phyloP scores from a whole-genome alignment of 2,888 invertebrate genomes.

The Cotesia congregata region DNA sequence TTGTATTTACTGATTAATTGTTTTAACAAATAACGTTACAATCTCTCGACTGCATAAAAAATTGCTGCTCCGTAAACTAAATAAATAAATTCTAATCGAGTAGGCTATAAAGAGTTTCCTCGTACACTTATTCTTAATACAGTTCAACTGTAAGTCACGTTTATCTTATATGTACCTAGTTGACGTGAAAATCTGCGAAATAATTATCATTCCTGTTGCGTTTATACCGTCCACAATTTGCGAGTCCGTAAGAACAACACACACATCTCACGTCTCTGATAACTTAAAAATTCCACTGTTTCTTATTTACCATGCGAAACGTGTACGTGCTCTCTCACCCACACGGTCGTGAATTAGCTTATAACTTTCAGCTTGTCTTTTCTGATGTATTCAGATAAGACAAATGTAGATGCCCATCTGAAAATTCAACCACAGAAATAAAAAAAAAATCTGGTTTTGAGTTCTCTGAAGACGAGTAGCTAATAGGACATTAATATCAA shows the following conservation, averaged over 20 bases:
- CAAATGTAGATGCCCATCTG: neutral
- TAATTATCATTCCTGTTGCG: slow-evolving; percentile 26
- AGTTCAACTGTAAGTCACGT: slow-evolving; percentile 43
- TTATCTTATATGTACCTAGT: slow-evolving; percentile 40
- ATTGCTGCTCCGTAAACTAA: neutral
- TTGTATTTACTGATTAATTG: neutral
- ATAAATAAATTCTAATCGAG: neutral
- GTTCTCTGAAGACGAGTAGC: slow-evolving; percentile 48
- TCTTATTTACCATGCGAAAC: slow-evolving; percentile 31
- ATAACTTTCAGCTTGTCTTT: neutral
- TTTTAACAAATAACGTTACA: neutral
- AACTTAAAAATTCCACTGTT: slow-evolving; percentile 11
- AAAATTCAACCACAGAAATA: neutral
- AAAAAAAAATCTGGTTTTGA: slow-evolving; percentile 45
- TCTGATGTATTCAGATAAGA: neutral
- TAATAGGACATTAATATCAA: neutral
- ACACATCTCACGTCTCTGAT: slow-evolving; percentile 9
- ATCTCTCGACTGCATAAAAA: too few species aligned
- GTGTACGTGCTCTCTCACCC: slow-evolving; percentile 25
- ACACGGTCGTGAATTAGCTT: slow-evolving; percentile 25
- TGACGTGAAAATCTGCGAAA: slow-evolving; percentile 19
- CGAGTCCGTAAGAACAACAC: neutral
- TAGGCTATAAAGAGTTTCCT: neutral
- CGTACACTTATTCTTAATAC: neutral
- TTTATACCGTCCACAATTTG: slow-evolving; percentile 25